Conservation (phyloP, 2,797 vertebrate genomes). For the Nyctalus aviator region DNA sequence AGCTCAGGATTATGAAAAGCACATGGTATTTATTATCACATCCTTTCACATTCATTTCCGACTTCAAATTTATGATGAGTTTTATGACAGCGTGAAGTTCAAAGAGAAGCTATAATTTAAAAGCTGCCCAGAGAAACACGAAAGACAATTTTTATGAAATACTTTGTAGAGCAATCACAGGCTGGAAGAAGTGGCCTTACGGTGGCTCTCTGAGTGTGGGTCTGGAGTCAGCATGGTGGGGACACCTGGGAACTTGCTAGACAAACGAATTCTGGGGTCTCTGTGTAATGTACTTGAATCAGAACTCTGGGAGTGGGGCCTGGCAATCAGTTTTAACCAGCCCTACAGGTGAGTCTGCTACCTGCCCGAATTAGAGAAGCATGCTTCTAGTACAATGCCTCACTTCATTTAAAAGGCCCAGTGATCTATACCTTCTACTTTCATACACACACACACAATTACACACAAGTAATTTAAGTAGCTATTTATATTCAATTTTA, state of each 20-base stretch:
- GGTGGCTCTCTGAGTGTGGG: not conserved
- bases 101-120: slow-evolving; percentile 55
- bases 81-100: slow-evolving; percentile 41
- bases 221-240: not conserved
- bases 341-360: not conserved
- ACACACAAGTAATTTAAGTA: not conserved
- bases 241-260: not conserved
- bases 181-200: not conserved
- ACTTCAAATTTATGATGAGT: slow-evolving; percentile 64
- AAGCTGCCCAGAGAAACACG: slow-evolving; percentile 4
- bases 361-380: not conserved
- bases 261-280: not conserved
- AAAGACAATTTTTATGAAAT: slow-evolving; percentile 50
- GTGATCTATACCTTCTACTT: not conserved
- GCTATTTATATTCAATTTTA: not conserved
- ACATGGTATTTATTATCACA: slow-evolving; percentile 3
- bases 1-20: not conserved
- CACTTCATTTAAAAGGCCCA: not conserved
- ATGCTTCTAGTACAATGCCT: not conserved
- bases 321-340: not conserved
- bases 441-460: not conserved
- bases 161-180: not conserved
- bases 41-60: slow-evolving; percentile 29
- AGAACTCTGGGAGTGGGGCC: not conserved
- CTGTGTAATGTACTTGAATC: not conserved